Conservation (phyloP, 2,113 vertebrate species). For the Campylomormyrus numenius region DNA sequence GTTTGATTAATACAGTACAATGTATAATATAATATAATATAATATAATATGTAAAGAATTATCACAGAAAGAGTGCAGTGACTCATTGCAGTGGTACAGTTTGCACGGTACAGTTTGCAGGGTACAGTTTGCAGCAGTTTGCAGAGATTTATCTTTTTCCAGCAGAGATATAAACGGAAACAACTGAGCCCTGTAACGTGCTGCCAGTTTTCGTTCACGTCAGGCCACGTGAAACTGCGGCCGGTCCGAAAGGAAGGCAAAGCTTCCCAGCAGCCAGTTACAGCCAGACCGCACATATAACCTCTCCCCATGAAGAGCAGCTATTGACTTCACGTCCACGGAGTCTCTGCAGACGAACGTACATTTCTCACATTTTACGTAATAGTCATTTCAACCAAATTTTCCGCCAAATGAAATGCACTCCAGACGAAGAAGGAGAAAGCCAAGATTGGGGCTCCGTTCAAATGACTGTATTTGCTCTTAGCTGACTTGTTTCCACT, state of each 20-base stretch:
- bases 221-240: neutral
- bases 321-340: neutral
- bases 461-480: neutral
- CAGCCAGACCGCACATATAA: neutral
- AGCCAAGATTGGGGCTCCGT: neutral
- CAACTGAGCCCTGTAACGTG: too few relatives aligned
- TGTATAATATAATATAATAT: neutral
- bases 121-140: neutral
- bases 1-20: neutral
- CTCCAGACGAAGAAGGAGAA: neutral
- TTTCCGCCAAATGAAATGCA: neutral
- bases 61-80: neutral
- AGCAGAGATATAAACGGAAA: slow-evolving; percentile 13
- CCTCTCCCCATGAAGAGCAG: neutral
- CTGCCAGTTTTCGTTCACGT: neutral
- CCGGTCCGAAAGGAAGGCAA: neutral
- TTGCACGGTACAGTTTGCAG: neutral
- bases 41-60: neutral
- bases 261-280: neutral
- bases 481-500: neutral
- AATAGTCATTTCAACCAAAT: neutral
- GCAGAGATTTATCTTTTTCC: slow-evolving; percentile 2
- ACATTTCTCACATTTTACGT: neutral
- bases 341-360: neutral
- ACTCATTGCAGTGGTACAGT: neutral